A percentile compares a stretch with the other conserved stretches of the same genome.
Conservation (phyloP, 2,797 vertebrate genomes). For the Rhynchonycteris naso region DNA sequence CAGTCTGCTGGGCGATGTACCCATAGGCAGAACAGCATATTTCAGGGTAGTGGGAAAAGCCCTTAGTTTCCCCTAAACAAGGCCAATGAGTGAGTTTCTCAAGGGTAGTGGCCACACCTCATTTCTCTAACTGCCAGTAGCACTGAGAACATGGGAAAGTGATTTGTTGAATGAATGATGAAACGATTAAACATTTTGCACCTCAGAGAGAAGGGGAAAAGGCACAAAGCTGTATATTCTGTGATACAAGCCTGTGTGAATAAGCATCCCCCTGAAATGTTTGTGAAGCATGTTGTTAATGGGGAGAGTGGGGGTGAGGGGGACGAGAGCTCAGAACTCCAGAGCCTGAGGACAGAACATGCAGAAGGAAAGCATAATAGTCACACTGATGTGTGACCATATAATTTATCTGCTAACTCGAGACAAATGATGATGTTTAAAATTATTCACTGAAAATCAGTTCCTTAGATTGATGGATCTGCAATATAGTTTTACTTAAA, state of each 20-base stretch:
- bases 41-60: background rate
- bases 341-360: background rate
- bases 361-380: background rate
- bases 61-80: too few species aligned
- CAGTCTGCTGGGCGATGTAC: too few species aligned
- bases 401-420: background rate
- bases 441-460: background rate
- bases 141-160: background rate
- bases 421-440: background rate
- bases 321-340: background rate
- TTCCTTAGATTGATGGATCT: background rate
- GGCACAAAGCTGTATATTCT: background rate
- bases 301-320: background rate
- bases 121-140: background rate
- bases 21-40: too few species aligned
- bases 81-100: background rate
- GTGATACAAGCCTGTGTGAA: background rate
- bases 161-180: background rate
- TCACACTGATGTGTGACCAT: background rate
- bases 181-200: background rate
- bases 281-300: background rate
- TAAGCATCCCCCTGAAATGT: background rate
- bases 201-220: background rate
- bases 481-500: background rate
- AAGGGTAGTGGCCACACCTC: background rate